Conservation (phyloP, 92 coral and sea anemone species). For the Bergia sp. region DNA sequence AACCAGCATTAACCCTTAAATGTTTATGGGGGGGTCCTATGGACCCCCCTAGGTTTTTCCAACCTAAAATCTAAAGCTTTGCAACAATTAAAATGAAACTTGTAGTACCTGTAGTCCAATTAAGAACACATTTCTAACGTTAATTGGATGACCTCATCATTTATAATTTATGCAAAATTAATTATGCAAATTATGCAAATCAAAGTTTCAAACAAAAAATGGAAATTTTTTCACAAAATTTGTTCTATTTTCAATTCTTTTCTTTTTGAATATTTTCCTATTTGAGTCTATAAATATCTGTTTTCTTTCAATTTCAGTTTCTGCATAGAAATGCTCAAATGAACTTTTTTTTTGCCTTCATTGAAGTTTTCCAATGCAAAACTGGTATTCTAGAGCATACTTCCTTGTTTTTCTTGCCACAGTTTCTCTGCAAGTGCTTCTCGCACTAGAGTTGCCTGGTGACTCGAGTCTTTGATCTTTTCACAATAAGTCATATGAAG, state of each 20-base stretch:
- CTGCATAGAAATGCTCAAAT: neutral
- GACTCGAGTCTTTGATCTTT: constrained; percentile 50
- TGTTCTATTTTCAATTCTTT: constrained; percentile 23
- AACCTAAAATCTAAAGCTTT: neutral
- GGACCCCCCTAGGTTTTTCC: constrained; percentile 1
- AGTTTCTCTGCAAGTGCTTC: constrained; percentile 58
- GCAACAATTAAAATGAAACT: constrained; percentile 8
- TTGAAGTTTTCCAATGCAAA: constrained; percentile 1
- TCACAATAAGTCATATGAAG: constrained; percentile 55
- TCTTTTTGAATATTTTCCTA: constrained; percentile 12
- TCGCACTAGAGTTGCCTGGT: constrained; percentile 49
- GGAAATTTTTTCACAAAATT: constrained; percentile 21
- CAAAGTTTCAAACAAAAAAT: constrained; percentile 19
- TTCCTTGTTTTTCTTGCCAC: constrained; percentile 48
- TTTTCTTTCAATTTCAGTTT: constrained; percentile 12
- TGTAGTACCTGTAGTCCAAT: constrained; percentile 33
- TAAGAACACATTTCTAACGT: constrained; percentile 12
- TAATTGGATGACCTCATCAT: neutral
- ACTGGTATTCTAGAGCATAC: constrained; percentile 21
- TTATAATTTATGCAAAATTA: constrained; percentile 33
- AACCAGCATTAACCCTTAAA: constrained; percentile 15
- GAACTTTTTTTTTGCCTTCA: neutral
- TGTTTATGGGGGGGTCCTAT: neutral
- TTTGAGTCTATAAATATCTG: constrained; percentile 26
- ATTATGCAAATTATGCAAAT: constrained; percentile 42